Base-by-base conservation (phyloP, 1,140 invertebrate species). In the Drosophila repletoides region DNA sequence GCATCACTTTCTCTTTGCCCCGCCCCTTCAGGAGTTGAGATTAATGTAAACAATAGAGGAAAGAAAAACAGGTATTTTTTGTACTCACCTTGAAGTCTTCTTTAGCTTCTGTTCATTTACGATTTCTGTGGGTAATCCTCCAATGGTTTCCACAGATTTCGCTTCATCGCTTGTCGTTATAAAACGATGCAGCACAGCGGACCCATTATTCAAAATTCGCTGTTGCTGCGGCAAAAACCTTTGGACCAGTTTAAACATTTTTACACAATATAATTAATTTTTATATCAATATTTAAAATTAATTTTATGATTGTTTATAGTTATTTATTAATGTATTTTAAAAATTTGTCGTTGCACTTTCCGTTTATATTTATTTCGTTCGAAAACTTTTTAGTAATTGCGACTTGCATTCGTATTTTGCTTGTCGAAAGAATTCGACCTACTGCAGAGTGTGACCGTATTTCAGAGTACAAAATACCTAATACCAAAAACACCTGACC, bases 81-180 rank as follows among this genome's bases (percentile, higher is more conserved):
- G 71, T 65, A 31, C 21, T 68, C 66, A 88, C 87, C 87, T 77
- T 36, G 64, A 65, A 2, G 87, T 88, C 34, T 87, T 88, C 36
- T 79, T 89, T 10, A 89, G 24, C 45, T 88, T 88, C 52, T 89
- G 76, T 17, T 87, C 70, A 48, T 76, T 79, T 19, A 88, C 87
- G 17, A 88, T 41, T n/a, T 88, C 76, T 1, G 76, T 59, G 12
- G 87, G 68, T 10, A 88, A 28, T 15, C 86, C 86, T 5, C 87
- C 87, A 22, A 88, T 83, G 6, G 74, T 88, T 9, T 86, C 76
- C n/a, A 72, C 72, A 0, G 74, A 72, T 48, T 88, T 84, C 1
- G 77, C 87, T 45, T 81, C 64, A 26, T 89, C 80, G 43, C 80
- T 81, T 19, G 86, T 88, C 12, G 84, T 80, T 9, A 88, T 88